Evolutionary conservation across 2,797 vertebrate genomes (phyloP).

Genomic region (Rhyacichthys aspro): DNA sequence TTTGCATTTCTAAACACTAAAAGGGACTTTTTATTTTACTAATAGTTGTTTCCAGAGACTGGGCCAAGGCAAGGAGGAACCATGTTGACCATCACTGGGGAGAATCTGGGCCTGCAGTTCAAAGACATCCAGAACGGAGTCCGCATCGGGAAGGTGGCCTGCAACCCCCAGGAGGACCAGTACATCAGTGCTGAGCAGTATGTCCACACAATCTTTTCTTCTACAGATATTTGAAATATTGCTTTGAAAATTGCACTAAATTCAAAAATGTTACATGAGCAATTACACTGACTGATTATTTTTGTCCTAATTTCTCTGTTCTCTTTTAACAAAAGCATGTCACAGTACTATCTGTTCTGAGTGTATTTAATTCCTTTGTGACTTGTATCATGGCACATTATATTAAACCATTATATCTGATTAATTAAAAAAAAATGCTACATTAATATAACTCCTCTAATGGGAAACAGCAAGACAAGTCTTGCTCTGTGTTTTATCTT

Average conservation of each 20-base stretch:
- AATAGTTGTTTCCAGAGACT: conserved; percentile 90
- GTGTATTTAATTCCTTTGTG: too few species aligned
- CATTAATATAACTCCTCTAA: conserved; percentile 8
- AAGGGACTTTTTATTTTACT: conserved; percentile 23
- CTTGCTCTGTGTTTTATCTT: conserved; percentile 23
- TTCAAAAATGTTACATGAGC: too few species aligned
- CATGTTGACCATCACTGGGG: conserved; percentile 92
- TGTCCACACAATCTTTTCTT: conserved; percentile 63
- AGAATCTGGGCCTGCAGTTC: conserved; percentile 96
- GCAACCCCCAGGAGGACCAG: conserved; percentile 90
- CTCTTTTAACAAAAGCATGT: too few species aligned
- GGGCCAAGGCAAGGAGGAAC: conserved; percentile 96
- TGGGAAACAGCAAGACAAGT: conserved; percentile 33
- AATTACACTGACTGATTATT: too few species aligned
- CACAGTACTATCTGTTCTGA: too few species aligned
- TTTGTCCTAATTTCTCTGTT: too few species aligned
- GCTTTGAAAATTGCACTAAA: background rate
- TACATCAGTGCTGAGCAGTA: conserved; percentile 98
- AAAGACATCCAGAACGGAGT: conserved; percentile 91
- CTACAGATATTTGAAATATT: too few species aligned
- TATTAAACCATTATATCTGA: too few species aligned
- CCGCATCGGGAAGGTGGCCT: conserved; percentile 90
- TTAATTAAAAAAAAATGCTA: background rate
- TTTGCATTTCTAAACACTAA: too few species aligned
- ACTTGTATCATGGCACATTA: too few species aligned